Evolutionary conservation across 2,113 vertebrate genomes (phyloP).

Genomic region (Cacatua alba): DNA sequence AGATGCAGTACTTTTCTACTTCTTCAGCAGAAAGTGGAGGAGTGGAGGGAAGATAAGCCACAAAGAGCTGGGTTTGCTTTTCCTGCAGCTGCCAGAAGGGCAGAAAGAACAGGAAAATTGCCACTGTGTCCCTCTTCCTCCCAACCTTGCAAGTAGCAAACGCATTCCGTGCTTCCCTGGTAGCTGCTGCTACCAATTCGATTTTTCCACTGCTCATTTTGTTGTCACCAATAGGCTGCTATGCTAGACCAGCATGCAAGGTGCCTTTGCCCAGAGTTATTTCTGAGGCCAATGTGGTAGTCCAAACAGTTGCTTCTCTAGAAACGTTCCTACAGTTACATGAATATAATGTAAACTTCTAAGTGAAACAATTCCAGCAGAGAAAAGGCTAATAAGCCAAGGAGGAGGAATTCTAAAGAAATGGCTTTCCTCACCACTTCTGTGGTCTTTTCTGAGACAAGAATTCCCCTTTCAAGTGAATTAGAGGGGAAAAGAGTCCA

Average conservation of each 20-base stretch:
- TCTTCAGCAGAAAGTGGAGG: background rate
- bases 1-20: background rate
- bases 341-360: background rate
- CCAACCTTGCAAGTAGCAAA: background rate
- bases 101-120: background rate
- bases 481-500: background rate
- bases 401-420: background rate
- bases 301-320: background rate
- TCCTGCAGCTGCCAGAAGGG: background rate
- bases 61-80: background rate
- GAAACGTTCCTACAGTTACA: background rate
- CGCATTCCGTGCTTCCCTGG: background rate
- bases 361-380: background rate
- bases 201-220: background rate
- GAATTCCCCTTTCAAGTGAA: background rate
- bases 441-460: background rate
- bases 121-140: background rate
- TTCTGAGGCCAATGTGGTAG: background rate
- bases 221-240: accelerated
- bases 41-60: background rate
- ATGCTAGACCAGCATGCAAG: background rate
- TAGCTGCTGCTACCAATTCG: background rate
- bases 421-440: background rate
- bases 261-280: background rate
- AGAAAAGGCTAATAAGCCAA: background rate